Base-by-base conservation (phyloP, 2,888 invertebrate genomes). In the Cryptocephalus primarius region DNA sequence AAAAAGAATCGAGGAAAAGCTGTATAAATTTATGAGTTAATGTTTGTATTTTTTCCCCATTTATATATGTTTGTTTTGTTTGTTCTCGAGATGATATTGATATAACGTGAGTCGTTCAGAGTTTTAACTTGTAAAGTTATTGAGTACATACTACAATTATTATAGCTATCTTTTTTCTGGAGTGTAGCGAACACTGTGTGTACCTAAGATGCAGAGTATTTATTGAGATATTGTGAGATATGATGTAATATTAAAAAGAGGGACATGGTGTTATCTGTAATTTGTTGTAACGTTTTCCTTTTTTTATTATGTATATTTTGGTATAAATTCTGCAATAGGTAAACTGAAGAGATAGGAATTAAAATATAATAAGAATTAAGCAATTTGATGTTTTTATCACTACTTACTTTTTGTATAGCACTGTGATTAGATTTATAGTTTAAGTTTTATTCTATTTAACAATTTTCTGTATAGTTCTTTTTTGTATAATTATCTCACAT, bases 371-470 rank as follows among this genome's bases (percentile, higher is more conserved):
- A 59, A 56, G 57, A 57, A 60, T 62, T 61, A 32, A 32, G 32
- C 13, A 12, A 13, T 43, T 33, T 56, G 56, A 57, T 57, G 60
- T 62, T 63, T 60, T 58, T 60, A 55, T 60, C 58, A 59, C 60
- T 46, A 56, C 51, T 51, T 54, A 48, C 51, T 57, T 58, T 60
- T 60, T 64, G 60, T 62, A 64, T 60, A 63, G 65, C 65, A 66
- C 65, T 66, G 62, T 66, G 64, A 65, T 66, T 65, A 63, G 62
- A 61, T 60, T 51, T 51, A 43, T 48, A 22, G 22, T 48, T 46
- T 45, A 40, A n/a, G 32, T 52, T 55, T 48, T 52, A 43, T 47
- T 47, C 44, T 13, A 32, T 44, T 31, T 44, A 46, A 44, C 39
- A 47, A 43, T 42, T 41, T 43, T 46, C 45, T 47, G 41, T 44